Evolutionary conservation across 2,888 invertebrate genomes (phyloP).

Genomic region (Flexamia atlantica): DNA sequence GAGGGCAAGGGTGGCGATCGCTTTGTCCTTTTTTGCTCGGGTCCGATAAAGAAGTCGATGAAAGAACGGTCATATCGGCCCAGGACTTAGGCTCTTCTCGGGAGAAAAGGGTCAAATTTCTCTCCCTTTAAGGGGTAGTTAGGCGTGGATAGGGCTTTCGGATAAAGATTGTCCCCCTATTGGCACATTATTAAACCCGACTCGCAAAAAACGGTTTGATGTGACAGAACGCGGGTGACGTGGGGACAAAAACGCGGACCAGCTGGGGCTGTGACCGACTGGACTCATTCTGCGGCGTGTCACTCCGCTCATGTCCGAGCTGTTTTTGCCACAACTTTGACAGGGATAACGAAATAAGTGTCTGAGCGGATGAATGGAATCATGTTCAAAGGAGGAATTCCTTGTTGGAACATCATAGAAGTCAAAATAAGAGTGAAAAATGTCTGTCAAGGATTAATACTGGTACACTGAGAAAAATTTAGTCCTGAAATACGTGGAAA

Average conservation of each 20-base stretch:
- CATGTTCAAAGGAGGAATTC: background rate
- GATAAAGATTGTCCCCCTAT: constrained; percentile 55
- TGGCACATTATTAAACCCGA: constrained; percentile 60
- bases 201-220: constrained; percentile 58
- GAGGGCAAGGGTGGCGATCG: constrained; percentile 55
- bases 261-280: background rate
- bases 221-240: constrained; percentile 45
- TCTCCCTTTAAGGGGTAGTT: constrained; percentile 60
- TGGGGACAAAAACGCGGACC: background rate
- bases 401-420: constrained; percentile 1
- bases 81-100: constrained; percentile 30
- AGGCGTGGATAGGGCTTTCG: constrained; percentile 57
- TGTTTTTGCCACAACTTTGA: background rate
- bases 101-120: constrained; percentile 63
- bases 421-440: background rate
- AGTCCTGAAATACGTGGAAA: too few species aligned
- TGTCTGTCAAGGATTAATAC: background rate
- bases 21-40: constrained; percentile 47
- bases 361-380: background rate
- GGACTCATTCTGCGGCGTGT: background rate
- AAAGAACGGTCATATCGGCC: constrained; percentile 57
- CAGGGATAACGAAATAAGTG: background rate
- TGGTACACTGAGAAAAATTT: too few species aligned
- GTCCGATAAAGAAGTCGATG: constrained; percentile 58
- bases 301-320: background rate